These are phyloP conservation scores for Microchrysa polita DNA, from an alignment of 2,888 invertebrate species.

Conservation along the genomic window DNA sequence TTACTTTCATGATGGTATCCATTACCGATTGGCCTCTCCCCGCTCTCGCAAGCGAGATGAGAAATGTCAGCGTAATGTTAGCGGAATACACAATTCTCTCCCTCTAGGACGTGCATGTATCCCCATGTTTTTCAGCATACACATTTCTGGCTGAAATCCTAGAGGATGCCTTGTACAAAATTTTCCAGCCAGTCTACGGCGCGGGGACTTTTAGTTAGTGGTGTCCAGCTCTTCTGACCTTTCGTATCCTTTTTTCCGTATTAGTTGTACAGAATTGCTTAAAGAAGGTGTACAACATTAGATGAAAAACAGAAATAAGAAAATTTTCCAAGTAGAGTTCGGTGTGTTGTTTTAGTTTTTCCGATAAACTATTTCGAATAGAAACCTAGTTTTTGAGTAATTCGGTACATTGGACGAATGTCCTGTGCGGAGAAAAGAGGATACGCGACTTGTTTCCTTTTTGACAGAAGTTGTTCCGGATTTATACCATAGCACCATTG, in stretches of 20 bases:
- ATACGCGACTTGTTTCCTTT: constrained; percentile 13
- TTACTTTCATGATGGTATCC: too few species aligned
- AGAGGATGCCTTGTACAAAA: constrained; percentile 33
- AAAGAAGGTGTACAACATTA: neutral
- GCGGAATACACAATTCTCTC: constrained; percentile 1
- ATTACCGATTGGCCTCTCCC: neutral
- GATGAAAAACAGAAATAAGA: too few species aligned
- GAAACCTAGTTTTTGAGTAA: too few species aligned
- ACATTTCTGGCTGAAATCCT: constrained; percentile 1
- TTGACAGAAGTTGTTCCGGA: neutral
- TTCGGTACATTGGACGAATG: too few species aligned
- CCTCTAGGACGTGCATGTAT: neutral
- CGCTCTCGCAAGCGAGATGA: too few species aligned
- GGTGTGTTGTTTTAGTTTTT: too few species aligned
- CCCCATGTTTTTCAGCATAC: constrained; percentile 2
- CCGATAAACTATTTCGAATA: too few species aligned
- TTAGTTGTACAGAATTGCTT: constrained; percentile 30
- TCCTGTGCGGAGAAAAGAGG: constrained; percentile 33
- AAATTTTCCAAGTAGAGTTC: too few species aligned
- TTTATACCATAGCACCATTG: too few species aligned
- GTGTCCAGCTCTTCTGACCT: constrained; percentile 50
- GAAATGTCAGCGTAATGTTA: neutral
- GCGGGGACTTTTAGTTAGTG: constrained; percentile 43
- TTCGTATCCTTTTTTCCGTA: constrained; percentile 49
- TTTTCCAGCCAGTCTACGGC: constrained; percentile 34